Base-by-base conservation (phyloP, 1,140 invertebrate species). In the Drosophila subobscura region DNA sequence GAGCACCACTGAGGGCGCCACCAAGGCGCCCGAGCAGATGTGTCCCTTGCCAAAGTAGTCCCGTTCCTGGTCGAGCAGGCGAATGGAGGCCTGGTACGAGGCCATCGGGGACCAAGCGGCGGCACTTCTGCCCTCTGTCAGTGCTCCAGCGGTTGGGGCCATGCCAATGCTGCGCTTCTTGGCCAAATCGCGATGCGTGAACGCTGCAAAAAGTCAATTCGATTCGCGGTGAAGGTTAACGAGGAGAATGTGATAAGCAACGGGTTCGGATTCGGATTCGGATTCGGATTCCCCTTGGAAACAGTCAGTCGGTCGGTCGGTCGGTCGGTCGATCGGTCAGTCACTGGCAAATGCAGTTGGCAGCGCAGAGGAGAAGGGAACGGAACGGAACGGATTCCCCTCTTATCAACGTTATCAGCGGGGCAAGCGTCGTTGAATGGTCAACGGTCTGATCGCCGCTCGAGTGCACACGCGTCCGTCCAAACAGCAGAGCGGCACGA, bases 1-100 rank as follows among this genome's bases (percentile, higher is more conserved):
- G 0, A 93, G 66, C 16, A 93, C 80, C 6, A 89, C 91, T 1
- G 88, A 81, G 1, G 92, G 81, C n/a, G 79, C 91, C 56, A 92
- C 91, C 22, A 92, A 37, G 0, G 84, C 81, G 0, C 92, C 92
- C 10, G 91, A 89, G 16, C 92, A 92, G 6, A 91, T 90, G 53
- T 91, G 90, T 0, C 90, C 90, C 54, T 89, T 85, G 55, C 90
- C 90, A 46, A 76, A 91, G 54, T 76, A 76, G 8, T 78, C 65
- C 44, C 58, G 14, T 41, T 91, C 90, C n/a, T 72, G 20, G 2
- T 65, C 52, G 14, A 57, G 14, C 45, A 91, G 40, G 0, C 90
- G 76, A 41, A 91, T 91, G 27, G 90, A 91, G 5, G 84, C 94
- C 46, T 91, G 90, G 45, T 86, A 60, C 0, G 71, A 61, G 0